Evolutionary conservation across 1,140 invertebrate genomes (phyloP), one percentile per base, ranked within the genome.

Genomic region (Philaenus spumarius): DNA sequence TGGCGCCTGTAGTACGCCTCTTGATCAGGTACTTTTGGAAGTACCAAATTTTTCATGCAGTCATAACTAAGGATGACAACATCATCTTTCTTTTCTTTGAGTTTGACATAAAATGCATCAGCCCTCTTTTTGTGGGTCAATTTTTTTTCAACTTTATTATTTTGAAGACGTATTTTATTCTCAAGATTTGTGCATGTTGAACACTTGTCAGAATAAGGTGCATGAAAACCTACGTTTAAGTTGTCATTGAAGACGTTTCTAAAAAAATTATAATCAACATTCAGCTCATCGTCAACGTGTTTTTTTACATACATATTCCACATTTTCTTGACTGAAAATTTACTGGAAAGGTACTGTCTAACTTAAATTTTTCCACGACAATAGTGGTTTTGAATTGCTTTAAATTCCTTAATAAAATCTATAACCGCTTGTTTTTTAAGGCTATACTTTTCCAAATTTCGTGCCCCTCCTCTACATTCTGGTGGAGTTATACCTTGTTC

Each of bases 361-460:
- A 30, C 20, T 30, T 52, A 26, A n/a, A 34, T 52, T 34, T 52
- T 52, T 14, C 22, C 50, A 14, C 26, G 12, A 52, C 5, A 30
- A n/a, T 52, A 52, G 26, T 52, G 50, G 24, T 52, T 52, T 52
- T 52, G 50, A 52, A 52, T 52, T 12, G 20, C 20, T 35, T 52
- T 26, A 30, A 52, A 52, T 35, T 26, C 20, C 20, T 24, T 52
- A n/a, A 52, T 34, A 9, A 52, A 52, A 20, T 26, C 4, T 9
- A 30, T 52, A 1, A 52, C 50, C 15, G 50, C 50, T 52, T 52
- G 9, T 20, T 20, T 52, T 52, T 52, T 45, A 9, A 45, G 42
- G 6, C 20, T 5, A 45, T 45, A 45, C 42, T 45, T 45, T 45
- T 45, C 42, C 15, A 45, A 7, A 14, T 45, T 14, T 17, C 42